Evolutionary conservation across 2,113 vertebrate species (phyloP).

Genomic region (Brevimyrus niger): DNA sequence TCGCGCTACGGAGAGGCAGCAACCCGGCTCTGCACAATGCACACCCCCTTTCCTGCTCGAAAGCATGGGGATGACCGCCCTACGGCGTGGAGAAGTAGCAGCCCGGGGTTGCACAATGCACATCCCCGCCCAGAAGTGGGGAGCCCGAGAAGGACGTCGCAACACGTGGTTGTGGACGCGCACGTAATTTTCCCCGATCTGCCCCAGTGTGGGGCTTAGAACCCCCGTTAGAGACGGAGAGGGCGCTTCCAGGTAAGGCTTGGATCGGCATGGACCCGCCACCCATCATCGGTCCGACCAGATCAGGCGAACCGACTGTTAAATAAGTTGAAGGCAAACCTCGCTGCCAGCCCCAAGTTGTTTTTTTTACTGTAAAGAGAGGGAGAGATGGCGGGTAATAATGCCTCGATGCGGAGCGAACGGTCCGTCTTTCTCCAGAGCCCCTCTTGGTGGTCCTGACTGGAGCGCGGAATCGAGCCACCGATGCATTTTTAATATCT

Average conservation of each 20-base stretch:
- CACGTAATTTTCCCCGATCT: neutral
- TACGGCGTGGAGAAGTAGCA: neutral
- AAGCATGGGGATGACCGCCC: neutral
- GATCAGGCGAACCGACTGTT: neutral
- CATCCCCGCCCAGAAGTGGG: neutral
- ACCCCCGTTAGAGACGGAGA: neutral
- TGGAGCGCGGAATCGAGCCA: neutral
- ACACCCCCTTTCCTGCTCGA: neutral
- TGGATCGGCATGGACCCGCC: neutral
- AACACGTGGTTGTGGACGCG: slow-evolving; percentile 13
- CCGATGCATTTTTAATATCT: neutral
- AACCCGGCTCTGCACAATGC: neutral
- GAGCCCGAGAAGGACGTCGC: neutral
- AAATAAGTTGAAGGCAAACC: neutral
- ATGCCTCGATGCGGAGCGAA: neutral
- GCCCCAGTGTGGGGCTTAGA: neutral
- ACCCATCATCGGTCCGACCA: neutral
- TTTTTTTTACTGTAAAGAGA: neutral
- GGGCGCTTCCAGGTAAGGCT: neutral
- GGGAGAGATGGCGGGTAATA: neutral
- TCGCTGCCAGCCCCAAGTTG: neutral
- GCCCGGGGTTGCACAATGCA: neutral
- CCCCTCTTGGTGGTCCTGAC: neutral
- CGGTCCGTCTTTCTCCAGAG: neutral
- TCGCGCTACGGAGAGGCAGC: neutral